Conservation (phyloP, 2,797 vertebrate genomes). For the Pipistrellus kuhlii region DNA sequence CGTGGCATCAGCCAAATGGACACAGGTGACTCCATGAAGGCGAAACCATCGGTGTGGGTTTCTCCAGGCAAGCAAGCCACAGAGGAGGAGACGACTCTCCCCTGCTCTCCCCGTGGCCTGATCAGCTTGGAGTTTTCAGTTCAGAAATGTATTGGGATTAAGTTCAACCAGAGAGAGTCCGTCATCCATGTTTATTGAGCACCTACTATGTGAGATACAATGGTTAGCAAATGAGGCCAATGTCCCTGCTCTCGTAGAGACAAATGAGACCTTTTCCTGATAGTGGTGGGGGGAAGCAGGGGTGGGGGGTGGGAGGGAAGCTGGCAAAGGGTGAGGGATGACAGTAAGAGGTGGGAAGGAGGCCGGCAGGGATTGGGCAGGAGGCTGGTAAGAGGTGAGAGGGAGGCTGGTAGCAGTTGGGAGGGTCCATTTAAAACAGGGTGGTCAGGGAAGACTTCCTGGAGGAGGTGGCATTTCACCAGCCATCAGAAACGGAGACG, state of each 20-base stretch:
- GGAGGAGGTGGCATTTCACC: background rate
- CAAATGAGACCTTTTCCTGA: background rate
- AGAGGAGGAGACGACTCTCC: background rate
- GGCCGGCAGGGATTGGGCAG: background rate
- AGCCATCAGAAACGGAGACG: background rate
- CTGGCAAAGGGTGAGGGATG: background rate
- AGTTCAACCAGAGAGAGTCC: background rate
- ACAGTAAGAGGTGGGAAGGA: background rate
- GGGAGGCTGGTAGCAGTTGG: background rate
- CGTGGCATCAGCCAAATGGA: slow-evolving; percentile 58
- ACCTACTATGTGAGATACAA: background rate
- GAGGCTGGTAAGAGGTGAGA: background rate
- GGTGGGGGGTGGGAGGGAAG: no score
- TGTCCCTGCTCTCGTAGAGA: background rate
- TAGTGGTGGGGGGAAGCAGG: background rate
- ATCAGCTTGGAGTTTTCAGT: background rate
- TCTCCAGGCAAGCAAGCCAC: background rate
- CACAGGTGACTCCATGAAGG: background rate
- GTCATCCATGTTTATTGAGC: background rate
- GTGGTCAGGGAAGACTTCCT: background rate
- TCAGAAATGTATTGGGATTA: background rate
- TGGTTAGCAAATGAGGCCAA: background rate
- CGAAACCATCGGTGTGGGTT: background rate
- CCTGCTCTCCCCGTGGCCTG: rapidly evolving
- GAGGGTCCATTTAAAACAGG: background rate